Conservation (phyloP, 2,888 invertebrate genomes). For the Megaustenia siamemsis region DNA sequence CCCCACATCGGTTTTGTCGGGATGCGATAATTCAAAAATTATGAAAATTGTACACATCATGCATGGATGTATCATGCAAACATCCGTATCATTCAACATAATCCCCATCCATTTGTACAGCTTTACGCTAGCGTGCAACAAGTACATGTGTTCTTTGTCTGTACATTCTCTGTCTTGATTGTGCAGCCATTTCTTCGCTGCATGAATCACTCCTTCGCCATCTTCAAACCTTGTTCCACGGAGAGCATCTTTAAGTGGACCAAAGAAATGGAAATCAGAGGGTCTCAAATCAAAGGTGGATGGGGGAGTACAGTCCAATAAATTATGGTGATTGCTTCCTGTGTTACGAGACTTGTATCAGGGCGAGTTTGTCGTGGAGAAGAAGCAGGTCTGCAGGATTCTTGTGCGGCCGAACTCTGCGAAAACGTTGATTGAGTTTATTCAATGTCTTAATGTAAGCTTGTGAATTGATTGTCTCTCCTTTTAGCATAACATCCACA, state of each 20-base stretch:
- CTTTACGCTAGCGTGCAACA: no score
- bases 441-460: no score
- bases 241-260: background rate
- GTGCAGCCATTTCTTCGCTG: background rate
- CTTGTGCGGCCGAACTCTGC: background rate
- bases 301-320: background rate
- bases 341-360: background rate
- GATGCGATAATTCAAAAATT: no score
- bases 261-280: background rate
- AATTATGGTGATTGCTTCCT: background rate
- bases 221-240: background rate
- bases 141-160: no score
- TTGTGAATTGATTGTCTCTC: no score
- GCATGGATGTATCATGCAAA: no score
- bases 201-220: conserved; percentile 1
- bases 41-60: no score
- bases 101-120: no score
- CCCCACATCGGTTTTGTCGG: no score
- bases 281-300: background rate
- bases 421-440: background rate
- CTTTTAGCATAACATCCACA: no score
- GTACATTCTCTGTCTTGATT: background rate
- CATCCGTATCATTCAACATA: no score
- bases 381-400: no score
- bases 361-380: background rate